These are phyloP conservation scores for Chloropsis hardwickii DNA, from an alignment of 2,113 vertebrate genomes.

Conservation along the genomic window DNA sequence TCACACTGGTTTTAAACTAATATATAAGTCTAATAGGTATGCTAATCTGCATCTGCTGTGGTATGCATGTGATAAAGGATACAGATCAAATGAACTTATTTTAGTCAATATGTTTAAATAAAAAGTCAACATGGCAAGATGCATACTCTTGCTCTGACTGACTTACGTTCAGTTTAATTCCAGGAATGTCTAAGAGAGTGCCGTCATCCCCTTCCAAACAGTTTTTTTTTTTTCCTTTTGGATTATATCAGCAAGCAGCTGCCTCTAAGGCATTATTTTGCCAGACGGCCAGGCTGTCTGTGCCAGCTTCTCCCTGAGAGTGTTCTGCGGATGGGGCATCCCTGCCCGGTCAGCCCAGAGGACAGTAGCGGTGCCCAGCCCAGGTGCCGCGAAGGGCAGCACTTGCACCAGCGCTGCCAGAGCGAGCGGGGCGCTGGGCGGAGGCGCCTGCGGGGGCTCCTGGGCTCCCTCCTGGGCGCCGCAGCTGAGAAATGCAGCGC, in stretches of 20 bases:
- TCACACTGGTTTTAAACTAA: neutral
- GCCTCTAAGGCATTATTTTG: constrained; percentile 2
- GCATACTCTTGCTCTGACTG: neutral
- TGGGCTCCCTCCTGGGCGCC: neutral
- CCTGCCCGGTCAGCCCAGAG: neutral
- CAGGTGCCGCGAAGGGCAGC: neutral
- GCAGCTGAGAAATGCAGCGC: neutral
- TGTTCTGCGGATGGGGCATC: neutral
- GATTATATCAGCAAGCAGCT: constrained; percentile 37
- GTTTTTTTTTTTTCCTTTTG: neutral
- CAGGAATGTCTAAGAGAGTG: constrained; percentile 19
- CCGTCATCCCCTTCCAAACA: constrained; percentile 14
- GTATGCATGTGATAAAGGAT: neutral
- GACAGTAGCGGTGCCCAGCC: neutral
- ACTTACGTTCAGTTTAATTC: neutral
- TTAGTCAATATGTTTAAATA: neutral
- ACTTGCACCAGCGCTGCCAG: neutral
- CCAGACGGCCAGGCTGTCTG: neutral
- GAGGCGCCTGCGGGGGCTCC: neutral
- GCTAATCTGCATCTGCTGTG: neutral
- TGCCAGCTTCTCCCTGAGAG: neutral
- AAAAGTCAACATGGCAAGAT: neutral
- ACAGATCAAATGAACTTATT: neutral
- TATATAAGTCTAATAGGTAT: neutral
- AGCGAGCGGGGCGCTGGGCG: neutral